Evolutionary conservation across 1,140 invertebrate genomes (phyloP).

Genomic region (Geopemphigus sp.): DNA sequence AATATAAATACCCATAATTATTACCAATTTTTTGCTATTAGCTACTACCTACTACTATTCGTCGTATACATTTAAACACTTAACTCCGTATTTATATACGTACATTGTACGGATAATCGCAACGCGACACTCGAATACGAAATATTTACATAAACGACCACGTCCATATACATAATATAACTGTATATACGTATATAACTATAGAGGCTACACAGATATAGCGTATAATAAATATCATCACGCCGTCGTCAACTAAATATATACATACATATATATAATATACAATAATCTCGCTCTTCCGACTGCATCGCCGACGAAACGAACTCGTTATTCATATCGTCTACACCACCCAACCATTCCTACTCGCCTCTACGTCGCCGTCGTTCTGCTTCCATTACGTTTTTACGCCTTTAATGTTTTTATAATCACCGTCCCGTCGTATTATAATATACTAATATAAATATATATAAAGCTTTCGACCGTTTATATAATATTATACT

Average conservation of each 20-base stretch:
- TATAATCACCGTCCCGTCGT: not conserved
- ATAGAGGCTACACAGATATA: not conserved
- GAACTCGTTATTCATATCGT: conserved; percentile 25
- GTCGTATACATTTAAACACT: no score
- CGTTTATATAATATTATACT: not conserved
- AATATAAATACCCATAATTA: no score
- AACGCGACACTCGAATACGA: not conserved
- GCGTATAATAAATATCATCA: conserved; percentile 1
- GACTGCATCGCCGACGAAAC: not conserved
- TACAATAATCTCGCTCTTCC: not conserved
- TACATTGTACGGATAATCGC: not conserved
- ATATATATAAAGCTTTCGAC: not conserved
- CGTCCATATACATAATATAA: not conserved
- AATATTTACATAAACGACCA: conserved; percentile 20
- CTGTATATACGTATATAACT: not conserved
- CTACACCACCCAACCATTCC: not conserved
- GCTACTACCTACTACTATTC: no score
- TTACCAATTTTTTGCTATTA: no score
- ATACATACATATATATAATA: not conserved
- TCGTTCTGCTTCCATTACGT: conserved; percentile 4
- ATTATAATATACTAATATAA: not conserved
- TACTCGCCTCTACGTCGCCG: not conserved
- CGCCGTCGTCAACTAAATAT: not conserved
- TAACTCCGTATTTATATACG: not conserved
- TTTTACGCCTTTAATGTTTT: conserved; percentile 21